These are phyloP conservation scores for Hydropsyche tenuis DNA, from an alignment of 1,140 invertebrate genomes.

Conservation along the genomic window DNA sequence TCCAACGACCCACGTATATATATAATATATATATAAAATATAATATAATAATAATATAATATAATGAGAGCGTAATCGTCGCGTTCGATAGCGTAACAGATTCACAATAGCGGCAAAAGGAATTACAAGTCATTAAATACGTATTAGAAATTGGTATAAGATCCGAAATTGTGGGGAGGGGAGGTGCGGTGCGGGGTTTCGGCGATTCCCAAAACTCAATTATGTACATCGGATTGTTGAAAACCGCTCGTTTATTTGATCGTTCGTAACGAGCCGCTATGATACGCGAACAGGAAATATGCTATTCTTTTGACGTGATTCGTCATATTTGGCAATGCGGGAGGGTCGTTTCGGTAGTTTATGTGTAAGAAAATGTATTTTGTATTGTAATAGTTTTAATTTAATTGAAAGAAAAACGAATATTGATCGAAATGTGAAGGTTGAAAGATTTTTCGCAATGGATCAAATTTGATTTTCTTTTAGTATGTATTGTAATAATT, in stretches of 20 bases:
- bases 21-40: too few relatives aligned
- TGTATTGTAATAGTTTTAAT: too few relatives aligned
- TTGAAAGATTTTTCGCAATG: background rate
- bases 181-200: background rate
- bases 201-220: conserved; percentile 43
- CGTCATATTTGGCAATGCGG: conserved; percentile 46
- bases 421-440: too few relatives aligned
- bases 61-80: background rate
- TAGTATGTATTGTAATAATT: background rate
- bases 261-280: conserved; percentile 30
- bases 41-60: conserved; percentile 18
- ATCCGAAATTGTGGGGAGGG: background rate
- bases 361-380: background rate
- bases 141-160: conserved; percentile 15
- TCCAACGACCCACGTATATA: background rate
- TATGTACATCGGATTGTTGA: conserved; percentile 32
- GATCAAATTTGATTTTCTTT: background rate
- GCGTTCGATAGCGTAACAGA: conserved; percentile 11
- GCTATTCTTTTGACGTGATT: conserved; percentile 47
- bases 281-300: conserved; percentile 43
- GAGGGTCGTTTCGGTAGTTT: conserved; percentile 13
- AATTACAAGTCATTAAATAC: conserved; percentile 27
- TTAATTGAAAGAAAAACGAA: too few relatives aligned
- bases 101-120: conserved; percentile 19
- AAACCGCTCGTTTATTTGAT: conserved; percentile 35